These are phyloP conservation scores for Cranoglanis bouderius DNA, from an alignment of 2,113 vertebrate species.

Conservation along the genomic window DNA sequence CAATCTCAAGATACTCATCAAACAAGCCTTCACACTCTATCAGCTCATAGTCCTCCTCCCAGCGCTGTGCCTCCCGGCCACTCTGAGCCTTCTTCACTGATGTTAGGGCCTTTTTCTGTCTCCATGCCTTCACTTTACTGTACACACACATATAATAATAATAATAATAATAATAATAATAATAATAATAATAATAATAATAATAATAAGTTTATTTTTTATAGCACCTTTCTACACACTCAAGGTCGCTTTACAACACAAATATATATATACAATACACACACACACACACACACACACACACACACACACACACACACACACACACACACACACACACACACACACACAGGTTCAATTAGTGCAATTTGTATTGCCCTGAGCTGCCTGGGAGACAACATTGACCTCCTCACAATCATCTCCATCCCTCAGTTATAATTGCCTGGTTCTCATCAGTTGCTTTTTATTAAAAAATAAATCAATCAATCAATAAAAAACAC, in stretches of 20 bases:
- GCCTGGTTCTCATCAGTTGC: background rate
- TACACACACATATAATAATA: background rate
- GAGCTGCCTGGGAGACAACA: background rate
- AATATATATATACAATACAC: too few species aligned
- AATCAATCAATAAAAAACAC: too few species aligned
- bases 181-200: too few species aligned
- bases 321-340: background rate
- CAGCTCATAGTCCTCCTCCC: constrained; percentile 78
- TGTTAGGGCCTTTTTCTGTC: constrained; percentile 67
- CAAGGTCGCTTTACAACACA: too few species aligned
- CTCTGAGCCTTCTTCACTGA: constrained; percentile 61
- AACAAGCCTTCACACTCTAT: constrained; percentile 76
- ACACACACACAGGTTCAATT: background rate
- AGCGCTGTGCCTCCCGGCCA: constrained; percentile 63
- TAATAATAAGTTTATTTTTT: too few species aligned
- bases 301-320: background rate
- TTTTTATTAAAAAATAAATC: background rate
- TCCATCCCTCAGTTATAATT: background rate
- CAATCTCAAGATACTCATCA: constrained; percentile 80
- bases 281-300: background rate
- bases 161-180: too few species aligned
- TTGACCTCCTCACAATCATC: background rate
- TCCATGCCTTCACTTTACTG: constrained; percentile 79
- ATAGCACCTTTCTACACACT: too few species aligned
- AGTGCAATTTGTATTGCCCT: background rate